Evolutionary conservation across 1,140 invertebrate genomes (phyloP).

Genomic region (Penaeus vannamei): DNA sequence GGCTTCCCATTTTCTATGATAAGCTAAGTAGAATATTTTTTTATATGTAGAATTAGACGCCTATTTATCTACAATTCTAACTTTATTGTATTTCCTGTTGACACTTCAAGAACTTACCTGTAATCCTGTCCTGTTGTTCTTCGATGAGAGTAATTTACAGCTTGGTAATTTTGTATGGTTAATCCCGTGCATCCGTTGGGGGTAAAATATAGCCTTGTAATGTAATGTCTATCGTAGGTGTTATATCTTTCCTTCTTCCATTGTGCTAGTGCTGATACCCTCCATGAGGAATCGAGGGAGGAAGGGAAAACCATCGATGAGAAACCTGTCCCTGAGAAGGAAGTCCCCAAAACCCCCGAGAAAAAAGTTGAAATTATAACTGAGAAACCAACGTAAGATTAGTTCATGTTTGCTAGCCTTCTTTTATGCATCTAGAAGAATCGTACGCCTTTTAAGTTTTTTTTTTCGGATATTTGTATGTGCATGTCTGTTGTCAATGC

Average conservation of each 20-base stretch:
- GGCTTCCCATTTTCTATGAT: too few relatives aligned
- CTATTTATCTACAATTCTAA: too few relatives aligned
- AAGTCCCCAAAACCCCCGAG: constrained; percentile 37
- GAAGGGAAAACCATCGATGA: constrained; percentile 44
- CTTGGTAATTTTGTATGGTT: too few relatives aligned
- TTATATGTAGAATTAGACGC: too few relatives aligned
- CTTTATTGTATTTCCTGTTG: too few relatives aligned
- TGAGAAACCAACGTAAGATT: constrained; percentile 54
- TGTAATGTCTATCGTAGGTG: neutral
- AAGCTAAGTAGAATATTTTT: too few relatives aligned
- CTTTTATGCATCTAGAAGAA: constrained; percentile 8
- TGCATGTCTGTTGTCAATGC: too few relatives aligned
- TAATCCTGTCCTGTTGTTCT: too few relatives aligned
- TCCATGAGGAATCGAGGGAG: constrained; percentile 52
- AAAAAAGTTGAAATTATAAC: constrained; percentile 54
- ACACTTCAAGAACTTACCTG: too few relatives aligned
- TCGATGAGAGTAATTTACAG: too few relatives aligned
- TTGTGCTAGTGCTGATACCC: constrained; percentile 54
- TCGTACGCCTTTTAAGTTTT: neutral
- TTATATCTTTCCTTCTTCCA: constrained; percentile 23
- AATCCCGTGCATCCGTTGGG: too few relatives aligned
- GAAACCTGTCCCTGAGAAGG: constrained; percentile 57
- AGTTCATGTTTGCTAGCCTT: neutral
- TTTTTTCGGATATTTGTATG: too few relatives aligned
- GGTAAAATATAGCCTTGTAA: neutral